Base-by-base conservation (phyloP, 2,797 vertebrate species). In the Lepilemur septentrionalis region DNA sequence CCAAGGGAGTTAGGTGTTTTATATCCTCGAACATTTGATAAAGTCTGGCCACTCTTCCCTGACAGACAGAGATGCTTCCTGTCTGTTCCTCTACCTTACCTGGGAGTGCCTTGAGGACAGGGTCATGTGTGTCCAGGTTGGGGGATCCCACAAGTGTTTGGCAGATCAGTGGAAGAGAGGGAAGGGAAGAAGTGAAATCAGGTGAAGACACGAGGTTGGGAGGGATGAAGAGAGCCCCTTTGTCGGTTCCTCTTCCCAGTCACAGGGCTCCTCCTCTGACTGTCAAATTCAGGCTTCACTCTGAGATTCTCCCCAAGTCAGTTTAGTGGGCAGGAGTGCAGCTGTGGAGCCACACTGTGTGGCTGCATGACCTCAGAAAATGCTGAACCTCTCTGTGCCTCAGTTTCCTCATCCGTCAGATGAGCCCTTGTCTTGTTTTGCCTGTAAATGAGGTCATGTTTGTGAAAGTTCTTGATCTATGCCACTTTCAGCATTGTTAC, bases 81-180 rank as follows among this genome's bases (percentile, higher is more conserved):
- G n/a, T 67, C n/a, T 70, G 1, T 73, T 76, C 35, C 22, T 86
- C 86, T 11, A 32, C 6, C 2, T 89, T 69, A 41, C 13, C 70
- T 82, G 38, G 87, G 46, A 94, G 69, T 89, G n/a, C 65, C 28
- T 35, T 81, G 69, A 91, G 35, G 46, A 79, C 4, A 57, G 32
- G 52, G 46, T 22, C n/a, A 17, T 32, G 2, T 65, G 79, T 79
- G 32, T 81, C 32, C 8, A 17, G 28, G 52, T 88, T 81, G 72
- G 38, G 50, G 55, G 41, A 25, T 89, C 89, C 79, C 23, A 48
- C 2, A 65, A 46, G 52, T 50, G n/a, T 63, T 78, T 43, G 30
- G 55, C 86, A 89, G 59, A 46, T 81, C 55, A 75, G 22, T 50
- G 23, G 50, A 91, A 82, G n/a, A 76, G 50, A n/a, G 52, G 8